These are phyloP conservation scores for Tribolium freemani DNA, from an alignment of 2,888 invertebrate species.

Conservation along the genomic window DNA sequence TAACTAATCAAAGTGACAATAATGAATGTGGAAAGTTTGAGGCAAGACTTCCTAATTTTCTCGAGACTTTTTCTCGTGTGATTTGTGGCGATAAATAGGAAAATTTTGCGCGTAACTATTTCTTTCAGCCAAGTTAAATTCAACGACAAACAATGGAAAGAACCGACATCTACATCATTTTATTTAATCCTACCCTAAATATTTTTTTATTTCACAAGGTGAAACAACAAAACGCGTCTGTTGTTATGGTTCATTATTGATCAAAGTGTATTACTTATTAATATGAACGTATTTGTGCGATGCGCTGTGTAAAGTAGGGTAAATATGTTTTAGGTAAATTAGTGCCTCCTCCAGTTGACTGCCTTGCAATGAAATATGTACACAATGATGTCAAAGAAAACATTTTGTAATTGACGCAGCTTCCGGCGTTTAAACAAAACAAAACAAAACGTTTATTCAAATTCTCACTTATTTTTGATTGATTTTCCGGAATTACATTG, in stretches of 20 bases:
- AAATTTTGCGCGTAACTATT: background rate
- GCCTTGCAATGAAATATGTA: constrained; percentile 26
- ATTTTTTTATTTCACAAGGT: background rate
- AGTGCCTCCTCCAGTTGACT: constrained; percentile 24
- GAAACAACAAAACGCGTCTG: background rate
- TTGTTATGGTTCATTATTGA: background rate
- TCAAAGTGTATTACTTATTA: constrained; percentile 1
- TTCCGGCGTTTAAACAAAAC: background rate
- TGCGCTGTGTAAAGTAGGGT: constrained; percentile 21
- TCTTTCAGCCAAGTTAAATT: too few species aligned
- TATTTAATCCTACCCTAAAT: background rate
- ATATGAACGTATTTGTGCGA: background rate
- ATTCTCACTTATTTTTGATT: too few species aligned
- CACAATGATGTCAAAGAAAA: background rate
- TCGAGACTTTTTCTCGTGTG: background rate
- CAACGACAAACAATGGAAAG: too few species aligned
- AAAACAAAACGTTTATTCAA: too few species aligned
- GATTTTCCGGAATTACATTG: too few species aligned
- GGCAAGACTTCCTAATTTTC: background rate
- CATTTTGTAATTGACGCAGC: constrained; percentile 8
- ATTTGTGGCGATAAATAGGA: background rate
- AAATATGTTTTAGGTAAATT: constrained; percentile 25
- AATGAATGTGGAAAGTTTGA: constrained; percentile 3
- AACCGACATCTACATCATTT: too few species aligned
- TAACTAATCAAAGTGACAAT: constrained; percentile 6